A percentile compares a stretch with the other conserved stretches of the same genome.
phyloP scores from a whole-genome alignment of 2,888 invertebrate species.

The Dynastes tityus region DNA sequence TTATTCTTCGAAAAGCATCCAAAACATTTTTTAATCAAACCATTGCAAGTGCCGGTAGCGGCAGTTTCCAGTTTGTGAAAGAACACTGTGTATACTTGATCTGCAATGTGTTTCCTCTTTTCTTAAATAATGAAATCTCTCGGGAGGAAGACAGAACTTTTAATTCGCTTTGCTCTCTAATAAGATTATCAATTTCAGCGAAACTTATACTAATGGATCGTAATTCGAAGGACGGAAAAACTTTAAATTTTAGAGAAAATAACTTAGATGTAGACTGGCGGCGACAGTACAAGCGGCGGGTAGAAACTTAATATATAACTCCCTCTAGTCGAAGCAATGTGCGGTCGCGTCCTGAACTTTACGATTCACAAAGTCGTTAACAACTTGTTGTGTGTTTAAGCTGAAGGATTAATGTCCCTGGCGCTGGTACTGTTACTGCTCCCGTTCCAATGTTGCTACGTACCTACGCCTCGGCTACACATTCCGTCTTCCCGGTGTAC shows the following conservation, averaged over 20 bases:
- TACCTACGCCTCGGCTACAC: background rate
- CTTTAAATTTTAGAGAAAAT: conserved; percentile 49
- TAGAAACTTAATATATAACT: conserved; percentile 49
- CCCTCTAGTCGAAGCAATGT: conserved; percentile 37
- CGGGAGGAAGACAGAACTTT: background rate
- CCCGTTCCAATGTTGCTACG: background rate
- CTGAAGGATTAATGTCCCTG: conserved; percentile 65
- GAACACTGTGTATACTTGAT: too few relatives aligned
- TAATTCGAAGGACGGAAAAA: conserved; percentile 43
- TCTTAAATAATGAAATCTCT: background rate
- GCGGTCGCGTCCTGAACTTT: conserved; percentile 60
- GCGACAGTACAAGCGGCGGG: background rate
- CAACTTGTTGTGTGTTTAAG: conserved; percentile 66
- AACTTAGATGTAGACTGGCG: conserved; percentile 13
- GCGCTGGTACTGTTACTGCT: conserved; percentile 56
- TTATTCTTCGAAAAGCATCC: too few relatives aligned
- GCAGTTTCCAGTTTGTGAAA: too few relatives aligned
- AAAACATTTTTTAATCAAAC: too few relatives aligned
- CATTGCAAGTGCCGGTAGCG: too few relatives aligned
- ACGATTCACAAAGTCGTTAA: conserved; percentile 68
- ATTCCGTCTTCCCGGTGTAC: background rate
- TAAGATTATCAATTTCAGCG: conserved; percentile 48
- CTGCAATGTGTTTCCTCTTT: background rate
- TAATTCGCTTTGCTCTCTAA: conserved; percentile 18
- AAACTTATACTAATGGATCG: conserved; percentile 38